Conservation (phyloP, 2,797 vertebrate species). For the Galagoides demidoff region DNA sequence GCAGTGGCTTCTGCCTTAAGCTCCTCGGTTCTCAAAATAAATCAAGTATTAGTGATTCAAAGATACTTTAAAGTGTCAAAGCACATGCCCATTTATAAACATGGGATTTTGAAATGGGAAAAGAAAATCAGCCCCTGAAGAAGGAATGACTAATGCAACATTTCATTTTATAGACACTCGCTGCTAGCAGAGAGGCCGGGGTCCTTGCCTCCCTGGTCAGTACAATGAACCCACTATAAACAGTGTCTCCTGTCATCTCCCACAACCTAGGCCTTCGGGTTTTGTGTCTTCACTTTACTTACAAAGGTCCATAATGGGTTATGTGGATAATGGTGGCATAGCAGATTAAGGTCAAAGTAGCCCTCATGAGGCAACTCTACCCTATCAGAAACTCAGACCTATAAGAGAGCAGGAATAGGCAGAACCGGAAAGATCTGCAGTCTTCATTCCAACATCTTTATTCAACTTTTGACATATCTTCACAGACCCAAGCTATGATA, state of each 20-base stretch:
- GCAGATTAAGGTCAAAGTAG: background rate
- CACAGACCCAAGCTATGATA: background rate
- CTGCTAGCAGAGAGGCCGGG: background rate
- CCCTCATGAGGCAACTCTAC: background rate
- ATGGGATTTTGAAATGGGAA: background rate
- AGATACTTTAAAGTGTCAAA: background rate
- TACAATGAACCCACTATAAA: background rate
- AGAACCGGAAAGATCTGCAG: background rate
- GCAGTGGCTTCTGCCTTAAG: background rate
- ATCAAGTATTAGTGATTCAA: background rate
- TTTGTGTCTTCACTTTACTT: background rate
- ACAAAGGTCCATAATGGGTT: background rate
- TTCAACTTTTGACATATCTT: background rate
- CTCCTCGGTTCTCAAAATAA: constrained; percentile 37
- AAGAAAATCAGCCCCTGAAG: background rate
- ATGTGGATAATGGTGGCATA: fast-evolving
- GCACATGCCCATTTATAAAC: background rate
- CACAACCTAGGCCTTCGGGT: background rate
- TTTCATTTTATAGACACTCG: background rate
- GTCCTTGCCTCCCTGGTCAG: background rate
- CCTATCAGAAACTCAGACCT: background rate
- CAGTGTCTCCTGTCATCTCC: background rate
- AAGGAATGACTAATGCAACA: background rate
- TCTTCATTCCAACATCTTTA: background rate
- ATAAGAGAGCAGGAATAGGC: background rate